A percentile compares a stretch with the other conserved stretches of the same genome.
Conservation (phyloP, 2,113 vertebrate species). For the Phalacrocorax brasilianus region DNA sequence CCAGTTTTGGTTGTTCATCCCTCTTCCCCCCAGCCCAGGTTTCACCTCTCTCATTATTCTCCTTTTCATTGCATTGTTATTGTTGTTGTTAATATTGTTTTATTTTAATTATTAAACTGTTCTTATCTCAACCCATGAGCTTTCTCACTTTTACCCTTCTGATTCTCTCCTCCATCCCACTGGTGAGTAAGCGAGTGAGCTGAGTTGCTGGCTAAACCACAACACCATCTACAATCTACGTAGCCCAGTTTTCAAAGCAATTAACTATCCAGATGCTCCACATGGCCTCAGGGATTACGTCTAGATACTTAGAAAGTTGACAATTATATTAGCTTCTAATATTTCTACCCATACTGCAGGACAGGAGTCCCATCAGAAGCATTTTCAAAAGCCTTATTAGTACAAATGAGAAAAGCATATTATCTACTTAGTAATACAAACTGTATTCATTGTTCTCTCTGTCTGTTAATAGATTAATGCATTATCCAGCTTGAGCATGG, state of each 20-base stretch:
- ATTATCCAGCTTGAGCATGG: not conserved
- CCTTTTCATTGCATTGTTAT: too few species aligned
- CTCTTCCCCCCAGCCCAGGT: too few species aligned
- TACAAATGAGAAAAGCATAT: not conserved
- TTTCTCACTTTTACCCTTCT: too few species aligned
- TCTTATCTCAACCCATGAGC: too few species aligned
- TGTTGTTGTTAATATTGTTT: too few species aligned
- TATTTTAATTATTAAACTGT: too few species aligned
- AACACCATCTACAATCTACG: not conserved
- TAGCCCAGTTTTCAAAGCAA: not conserved
- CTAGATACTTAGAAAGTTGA: not conserved
- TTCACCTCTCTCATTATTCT: too few species aligned
- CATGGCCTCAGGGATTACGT: not conserved
- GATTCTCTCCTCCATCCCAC: too few species aligned
- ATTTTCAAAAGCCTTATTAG: not conserved
- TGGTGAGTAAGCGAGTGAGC: too few species aligned
- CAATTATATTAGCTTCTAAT: not conserved
- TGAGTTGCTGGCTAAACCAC: too few species aligned
- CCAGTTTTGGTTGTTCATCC: too few species aligned
- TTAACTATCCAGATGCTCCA: not conserved
- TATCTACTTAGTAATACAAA: not conserved
- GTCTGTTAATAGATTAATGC: not conserved
- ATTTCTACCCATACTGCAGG: not conserved
- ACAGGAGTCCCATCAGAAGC: not conserved
- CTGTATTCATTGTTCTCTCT: not conserved